A percentile compares a stretch with the other conserved stretches of the same genome.
phyloP scores from a whole-genome alignment of 2,797 vertebrate genomes.

The Megaceryle alcyon region DNA sequence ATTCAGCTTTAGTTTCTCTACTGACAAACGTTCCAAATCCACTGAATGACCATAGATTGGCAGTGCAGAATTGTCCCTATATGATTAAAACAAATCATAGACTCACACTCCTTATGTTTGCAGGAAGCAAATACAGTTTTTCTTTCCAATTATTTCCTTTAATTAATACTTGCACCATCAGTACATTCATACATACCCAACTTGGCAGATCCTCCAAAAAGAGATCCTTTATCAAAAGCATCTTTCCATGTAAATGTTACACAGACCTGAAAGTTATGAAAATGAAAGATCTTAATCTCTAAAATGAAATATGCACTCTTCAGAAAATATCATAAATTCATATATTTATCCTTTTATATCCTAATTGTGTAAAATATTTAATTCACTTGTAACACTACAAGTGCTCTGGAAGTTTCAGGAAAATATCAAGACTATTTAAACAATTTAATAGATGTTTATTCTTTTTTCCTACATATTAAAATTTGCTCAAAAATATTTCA shows the following conservation, averaged over 20 bases:
- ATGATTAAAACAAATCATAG: neutral
- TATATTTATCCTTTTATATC: neutral
- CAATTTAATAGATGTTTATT: neutral
- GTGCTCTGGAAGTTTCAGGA: neutral
- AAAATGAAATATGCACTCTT: neutral
- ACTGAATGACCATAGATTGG: neutral
- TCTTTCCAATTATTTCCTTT: neutral
- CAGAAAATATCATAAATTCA: neutral
- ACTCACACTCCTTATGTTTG: neutral
- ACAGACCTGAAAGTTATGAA: constrained; percentile 84
- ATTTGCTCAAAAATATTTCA: neutral
- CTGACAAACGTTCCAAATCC: neutral
- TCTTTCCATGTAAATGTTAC: constrained; percentile 99
- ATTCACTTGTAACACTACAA: neutral
- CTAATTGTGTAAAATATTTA: neutral
- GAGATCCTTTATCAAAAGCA: constrained; percentile 98
- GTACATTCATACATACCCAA: constrained; percentile 82
- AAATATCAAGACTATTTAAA: neutral
- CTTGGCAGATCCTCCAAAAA: constrained; percentile 97
- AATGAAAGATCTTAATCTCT: neutral
- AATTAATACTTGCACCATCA: neutral
- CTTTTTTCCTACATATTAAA: neutral
- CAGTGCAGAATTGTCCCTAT: neutral
- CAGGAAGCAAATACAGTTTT: neutral
- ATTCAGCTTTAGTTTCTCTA: neutral